Percentiles rank a stretch among this genome's conserved stretches.
These are phyloP conservation scores for Alosa sapidissima DNA, from an alignment of 2,797 vertebrate genomes.

Conservation along the genomic window DNA sequence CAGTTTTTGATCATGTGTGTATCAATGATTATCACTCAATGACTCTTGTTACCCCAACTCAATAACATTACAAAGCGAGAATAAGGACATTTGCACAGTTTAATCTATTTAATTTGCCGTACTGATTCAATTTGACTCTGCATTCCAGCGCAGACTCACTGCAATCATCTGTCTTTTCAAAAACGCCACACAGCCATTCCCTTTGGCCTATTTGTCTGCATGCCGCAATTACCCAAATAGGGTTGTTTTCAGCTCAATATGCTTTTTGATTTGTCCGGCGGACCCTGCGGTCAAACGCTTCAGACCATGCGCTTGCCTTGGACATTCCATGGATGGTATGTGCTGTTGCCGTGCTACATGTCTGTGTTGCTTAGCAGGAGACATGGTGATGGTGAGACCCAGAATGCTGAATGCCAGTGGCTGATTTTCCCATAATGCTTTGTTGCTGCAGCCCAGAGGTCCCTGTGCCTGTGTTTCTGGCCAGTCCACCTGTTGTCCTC, in stretches of 20 bases:
- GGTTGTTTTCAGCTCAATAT: not conserved
- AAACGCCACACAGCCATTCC: not conserved
- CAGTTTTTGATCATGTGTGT: not conserved
- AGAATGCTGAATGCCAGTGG: not conserved
- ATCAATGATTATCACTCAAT: not conserved
- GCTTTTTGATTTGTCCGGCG: not conserved
- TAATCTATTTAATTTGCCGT: slow-evolving; percentile 7
- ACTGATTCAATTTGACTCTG: slow-evolving; percentile 2
- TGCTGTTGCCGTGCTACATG: not conserved
- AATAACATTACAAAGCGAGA: not conserved
- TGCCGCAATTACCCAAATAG: not conserved
- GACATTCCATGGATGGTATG: not conserved
- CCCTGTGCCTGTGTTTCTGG: slow-evolving; percentile 79
- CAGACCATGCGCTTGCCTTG: not conserved
- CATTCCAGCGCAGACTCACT: not conserved
- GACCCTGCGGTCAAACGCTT: not conserved
- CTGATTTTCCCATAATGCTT: not conserved
- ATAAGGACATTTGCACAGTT: not conserved
- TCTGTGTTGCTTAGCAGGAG: not conserved
- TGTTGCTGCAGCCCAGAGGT: slow-evolving; percentile 60
- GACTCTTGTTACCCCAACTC: not conserved
- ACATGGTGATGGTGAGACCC: not conserved
- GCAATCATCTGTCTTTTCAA: not conserved
- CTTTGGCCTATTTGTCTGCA: not conserved
- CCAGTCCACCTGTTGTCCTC: slow-evolving; percentile 78